Base-by-base conservation (phyloP, 2,797 vertebrate species). In the Labroides dimidiatus region DNA sequence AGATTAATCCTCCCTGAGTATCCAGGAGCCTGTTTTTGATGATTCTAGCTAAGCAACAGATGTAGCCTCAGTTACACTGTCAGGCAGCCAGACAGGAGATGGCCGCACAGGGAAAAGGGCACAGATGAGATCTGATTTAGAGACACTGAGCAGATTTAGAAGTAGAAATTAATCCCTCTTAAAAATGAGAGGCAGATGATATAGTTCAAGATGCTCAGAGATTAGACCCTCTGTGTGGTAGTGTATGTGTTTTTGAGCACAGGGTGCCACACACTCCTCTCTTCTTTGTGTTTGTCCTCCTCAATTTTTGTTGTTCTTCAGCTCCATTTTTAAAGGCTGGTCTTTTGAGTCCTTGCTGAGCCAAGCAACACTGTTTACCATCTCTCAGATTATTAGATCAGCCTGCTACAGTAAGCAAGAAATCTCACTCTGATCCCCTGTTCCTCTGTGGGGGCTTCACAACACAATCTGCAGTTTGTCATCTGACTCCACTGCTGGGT, bases 121-220 rank as follows among this genome's bases (percentile, higher is more conserved):
- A 72, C 74, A 10, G 57, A 79, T 76, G 82, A 91, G 88, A 89
- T 91, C 86, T 89, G 83, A 89, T 91, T 85, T 82, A 64, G 63
- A 78, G 80, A 85, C 81, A 84, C 70, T 59, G 73, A 85, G 81
- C 74, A 91, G 88, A 92, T 93, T 87, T 91, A 80, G 67, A 89
- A 80, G 24, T 56, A 63, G 69, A 80, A 86, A 87, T 87, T 74
- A 89, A 91, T 90, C 85, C 76, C 86, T 72, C 70, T 88, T 89
- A 85, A 88, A 91, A 91, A 88, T 81, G 85, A 92, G 87, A 85
- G 72, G 75, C 80, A 88, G 89, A 91, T 92, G 91, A 90, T 88
- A 90, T 83, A 83, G 75, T 81, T 78, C 81, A 92, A 91, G 75
- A 88, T 80, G 72, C 73, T 47, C 36, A 53, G 77, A 80, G 86